These are phyloP conservation scores for Peromyscus maniculatus DNA, from an alignment of 2,113 vertebrate genomes.

Conservation along the genomic window DNA sequence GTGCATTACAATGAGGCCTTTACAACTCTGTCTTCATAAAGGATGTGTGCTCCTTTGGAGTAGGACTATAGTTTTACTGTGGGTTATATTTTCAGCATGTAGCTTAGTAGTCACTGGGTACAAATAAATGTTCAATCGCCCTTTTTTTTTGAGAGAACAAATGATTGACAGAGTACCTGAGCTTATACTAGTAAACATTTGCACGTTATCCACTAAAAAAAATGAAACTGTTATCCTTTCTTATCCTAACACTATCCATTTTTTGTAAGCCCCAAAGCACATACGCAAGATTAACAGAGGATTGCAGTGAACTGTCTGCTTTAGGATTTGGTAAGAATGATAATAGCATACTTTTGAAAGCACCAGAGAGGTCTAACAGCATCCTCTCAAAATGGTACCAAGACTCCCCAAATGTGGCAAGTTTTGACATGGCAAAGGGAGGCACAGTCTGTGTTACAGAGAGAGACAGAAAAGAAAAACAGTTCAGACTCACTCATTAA, in stretches of 20 bases:
- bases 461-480: not conserved
- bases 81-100: conserved; percentile 9
- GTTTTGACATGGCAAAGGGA: not conserved
- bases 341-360: not conserved
- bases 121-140: not conserved
- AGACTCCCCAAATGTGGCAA: not conserved
- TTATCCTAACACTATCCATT: not conserved
- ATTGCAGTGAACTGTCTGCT: not conserved
- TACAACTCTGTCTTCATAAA: not conserved
- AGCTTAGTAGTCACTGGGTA: not conserved
- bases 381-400: not conserved
- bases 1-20: conserved; percentile 55
- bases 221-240: not conserved
- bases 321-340: not conserved
- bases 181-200: not conserved
- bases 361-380: not conserved
- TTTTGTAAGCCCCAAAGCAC: conserved; percentile 3
- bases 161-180: conserved; percentile 10
- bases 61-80: not conserved
- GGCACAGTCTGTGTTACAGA: not conserved
- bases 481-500: not conserved
- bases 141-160: not conserved
- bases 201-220: conserved; percentile 31
- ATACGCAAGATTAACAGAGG: not conserved
- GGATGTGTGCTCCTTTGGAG: not conserved